A percentile compares a stretch with the other conserved stretches of the same genome.
phyloP scores from a whole-genome alignment of 1,140 invertebrate genomes.

The Lasaia peninsularis region DNA sequence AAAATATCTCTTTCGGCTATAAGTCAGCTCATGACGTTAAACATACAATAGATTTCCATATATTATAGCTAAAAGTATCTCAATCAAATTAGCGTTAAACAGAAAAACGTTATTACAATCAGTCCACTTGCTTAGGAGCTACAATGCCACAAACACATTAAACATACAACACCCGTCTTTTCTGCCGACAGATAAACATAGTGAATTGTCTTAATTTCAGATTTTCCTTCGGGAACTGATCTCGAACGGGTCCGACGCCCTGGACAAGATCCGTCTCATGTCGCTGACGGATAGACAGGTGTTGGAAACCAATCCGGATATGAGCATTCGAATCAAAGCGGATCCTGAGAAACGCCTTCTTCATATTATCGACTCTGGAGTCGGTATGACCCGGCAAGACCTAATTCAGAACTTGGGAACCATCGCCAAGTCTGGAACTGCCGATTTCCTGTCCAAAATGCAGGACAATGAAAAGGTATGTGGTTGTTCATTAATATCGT shows the following conservation, averaged over 20 bases:
- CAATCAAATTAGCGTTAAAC: too few species aligned
- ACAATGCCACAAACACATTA: too few species aligned
- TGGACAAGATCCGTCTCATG: slow-evolving; percentile 96
- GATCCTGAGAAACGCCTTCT: slow-evolving; percentile 97
- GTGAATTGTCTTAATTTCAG: slow-evolving; percentile 75
- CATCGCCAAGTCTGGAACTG: slow-evolving; percentile 99
- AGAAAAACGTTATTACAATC: too few species aligned
- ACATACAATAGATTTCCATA: too few species aligned
- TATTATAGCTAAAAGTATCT: too few species aligned
- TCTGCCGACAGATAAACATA: too few species aligned
- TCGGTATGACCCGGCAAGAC: slow-evolving; percentile 98
- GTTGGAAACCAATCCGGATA: slow-evolving; percentile 87
- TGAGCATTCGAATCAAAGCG: slow-evolving; percentile 96
- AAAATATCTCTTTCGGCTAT: too few species aligned
- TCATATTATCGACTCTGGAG: slow-evolving; percentile 97
- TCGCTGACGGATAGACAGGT: slow-evolving; percentile 92
- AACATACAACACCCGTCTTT: too few species aligned
- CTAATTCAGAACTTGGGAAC: slow-evolving; percentile 98
- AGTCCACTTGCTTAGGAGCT: too few species aligned
- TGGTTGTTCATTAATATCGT: neutral
- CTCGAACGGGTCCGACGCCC: slow-evolving; percentile 96
- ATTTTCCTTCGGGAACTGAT: slow-evolving; percentile 98
- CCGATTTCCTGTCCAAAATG: slow-evolving; percentile 97
- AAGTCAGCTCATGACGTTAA: too few species aligned
- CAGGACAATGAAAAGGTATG: slow-evolving; percentile 80